Evolutionary conservation across 2,797 vertebrate genomes (phyloP).

Genomic region (Neosilurus hyrtlii): DNA sequence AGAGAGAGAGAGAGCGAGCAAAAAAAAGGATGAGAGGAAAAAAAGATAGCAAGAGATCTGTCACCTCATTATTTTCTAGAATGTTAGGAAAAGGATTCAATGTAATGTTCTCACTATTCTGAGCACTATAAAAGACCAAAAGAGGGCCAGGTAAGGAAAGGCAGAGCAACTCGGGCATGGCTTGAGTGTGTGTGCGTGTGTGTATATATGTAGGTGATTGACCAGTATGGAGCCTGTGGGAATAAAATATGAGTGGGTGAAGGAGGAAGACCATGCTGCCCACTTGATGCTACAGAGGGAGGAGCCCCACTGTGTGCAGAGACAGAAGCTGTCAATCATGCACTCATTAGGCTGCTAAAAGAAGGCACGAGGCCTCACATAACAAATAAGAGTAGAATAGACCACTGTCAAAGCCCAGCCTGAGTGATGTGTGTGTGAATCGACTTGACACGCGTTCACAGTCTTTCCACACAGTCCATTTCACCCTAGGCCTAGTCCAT

Average conservation of each 20-base stretch:
- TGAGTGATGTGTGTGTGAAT: constrained; percentile 76
- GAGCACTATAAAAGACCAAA: constrained; percentile 30
- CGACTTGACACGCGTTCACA: constrained; percentile 75
- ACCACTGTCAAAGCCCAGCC: constrained; percentile 74
- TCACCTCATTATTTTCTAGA: constrained; percentile 59
- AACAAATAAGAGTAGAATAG: constrained; percentile 60
- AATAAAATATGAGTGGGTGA: constrained; percentile 10
- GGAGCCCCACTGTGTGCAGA: constrained; percentile 63
- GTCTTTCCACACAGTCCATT: constrained; percentile 58
- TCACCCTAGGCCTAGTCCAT: constrained; percentile 34
- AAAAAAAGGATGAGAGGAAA: background rate
- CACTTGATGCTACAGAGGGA: constrained; percentile 56
- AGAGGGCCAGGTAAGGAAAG: constrained; percentile 28
- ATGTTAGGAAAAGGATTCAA: constrained; percentile 38
- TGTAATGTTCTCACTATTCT: constrained; percentile 50
- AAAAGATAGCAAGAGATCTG: constrained; percentile 31
- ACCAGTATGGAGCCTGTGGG: constrained; percentile 29
- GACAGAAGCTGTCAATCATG: constrained; percentile 75
- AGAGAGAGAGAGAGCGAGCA: constrained; percentile 2
- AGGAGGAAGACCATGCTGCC: constrained; percentile 33
- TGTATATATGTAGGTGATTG: constrained; percentile 22
- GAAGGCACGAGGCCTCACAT: constrained; percentile 64
- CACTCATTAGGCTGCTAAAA: constrained; percentile 72
- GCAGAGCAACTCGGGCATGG: background rate
- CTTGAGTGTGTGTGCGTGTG: background rate